A percentile compares a stretch with the other conserved stretches of the same genome.
phyloP scores from a whole-genome alignment of 2,113 vertebrate genomes.

The Otolemur garnettii region DNA sequence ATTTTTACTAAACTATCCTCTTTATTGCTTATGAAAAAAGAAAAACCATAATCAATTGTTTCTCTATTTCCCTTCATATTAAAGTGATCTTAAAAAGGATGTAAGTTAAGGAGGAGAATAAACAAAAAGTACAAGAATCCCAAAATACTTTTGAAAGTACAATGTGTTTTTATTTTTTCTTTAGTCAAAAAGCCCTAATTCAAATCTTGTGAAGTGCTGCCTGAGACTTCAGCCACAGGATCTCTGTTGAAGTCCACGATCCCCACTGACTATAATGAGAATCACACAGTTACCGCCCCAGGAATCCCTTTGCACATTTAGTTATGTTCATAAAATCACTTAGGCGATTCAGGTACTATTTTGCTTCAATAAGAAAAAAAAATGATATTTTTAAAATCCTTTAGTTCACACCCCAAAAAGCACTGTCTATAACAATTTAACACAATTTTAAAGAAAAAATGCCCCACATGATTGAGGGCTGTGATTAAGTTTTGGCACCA shows the following conservation, averaged over 20 bases:
- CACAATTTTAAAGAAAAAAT: not conserved
- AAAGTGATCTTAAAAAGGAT: not conserved
- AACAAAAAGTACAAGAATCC: not conserved
- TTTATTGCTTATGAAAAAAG: not conserved
- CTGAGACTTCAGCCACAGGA: not conserved
- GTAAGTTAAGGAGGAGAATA: not conserved
- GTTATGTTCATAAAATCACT: slow-evolving; percentile 63
- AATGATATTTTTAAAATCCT: slow-evolving; percentile 33
- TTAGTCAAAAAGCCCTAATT: slow-evolving; percentile 55
- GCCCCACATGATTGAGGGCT: not conserved
- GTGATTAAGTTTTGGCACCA: not conserved
- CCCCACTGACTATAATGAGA: not conserved
- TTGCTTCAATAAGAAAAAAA: slow-evolving; percentile 58
- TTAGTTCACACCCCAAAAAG: slow-evolving; percentile 33
- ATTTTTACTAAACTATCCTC: not conserved
- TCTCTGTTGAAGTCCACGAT: slow-evolving; percentile 31
- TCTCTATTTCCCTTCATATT: not conserved
- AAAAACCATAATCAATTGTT: not conserved
- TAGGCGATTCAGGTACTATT: slow-evolving; percentile 67
- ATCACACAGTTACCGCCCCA: not conserved
- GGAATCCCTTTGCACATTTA: slow-evolving; percentile 59
- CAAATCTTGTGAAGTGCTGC: slow-evolving; percentile 53
- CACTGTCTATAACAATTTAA: slow-evolving; percentile 32
- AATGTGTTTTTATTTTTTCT: not conserved
- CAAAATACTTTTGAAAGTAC: not conserved